Evolutionary conservation across 2,888 invertebrate genomes (phyloP), one percentile per base, ranked within the genome.

Genomic region (Cryptophagus acutangulus): DNA sequence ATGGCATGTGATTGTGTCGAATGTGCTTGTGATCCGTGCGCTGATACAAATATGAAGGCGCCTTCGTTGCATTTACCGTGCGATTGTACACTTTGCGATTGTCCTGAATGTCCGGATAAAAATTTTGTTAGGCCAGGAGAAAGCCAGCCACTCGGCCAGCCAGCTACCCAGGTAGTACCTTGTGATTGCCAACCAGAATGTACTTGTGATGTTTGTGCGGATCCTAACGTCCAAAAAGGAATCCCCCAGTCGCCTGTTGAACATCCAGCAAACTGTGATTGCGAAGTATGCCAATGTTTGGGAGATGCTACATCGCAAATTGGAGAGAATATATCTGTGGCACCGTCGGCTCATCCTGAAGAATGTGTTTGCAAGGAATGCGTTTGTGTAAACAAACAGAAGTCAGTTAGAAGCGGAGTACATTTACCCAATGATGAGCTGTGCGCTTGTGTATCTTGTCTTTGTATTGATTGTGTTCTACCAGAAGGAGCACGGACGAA

Each of bases 1-100:
- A n/a, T n/a, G n/a, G n/a, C 39, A n/a, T 49, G 49, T 15, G 45
- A 44, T n/a, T 49, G 49, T 34, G 13, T 17, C 1, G 16, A 30
- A 16, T 48, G 48, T 18, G 25, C 6, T 3, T 47, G 47, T 18
- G 8, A 29, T 10, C 41, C 38, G 2, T 47, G 47, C 28, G 41
- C 47, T 8, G 47, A 47, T 37, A 8, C 40, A 3, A 39, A 42
- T 9, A 34, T 15, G 17, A 9, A 20, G 6, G 20, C 20, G 9
- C 6, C 20, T 20, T 5, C 5, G 9, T 20, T 9, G 20, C 20
- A 20, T 20, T 9, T 9, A 6, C 20, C 20, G 9, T 20, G 20
- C 9, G 20, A 20, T 20, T 20, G 20, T 20, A 20, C 5, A 20
- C 9, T 20, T 6, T 20, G 20, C 9, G 9, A 20, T 6, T 20